A percentile compares a stretch with the other conserved stretches of the same genome.
These are phyloP conservation scores for Thunnus thynnus DNA, from an alignment of 2,113 vertebrate species.

Conservation along the genomic window DNA sequence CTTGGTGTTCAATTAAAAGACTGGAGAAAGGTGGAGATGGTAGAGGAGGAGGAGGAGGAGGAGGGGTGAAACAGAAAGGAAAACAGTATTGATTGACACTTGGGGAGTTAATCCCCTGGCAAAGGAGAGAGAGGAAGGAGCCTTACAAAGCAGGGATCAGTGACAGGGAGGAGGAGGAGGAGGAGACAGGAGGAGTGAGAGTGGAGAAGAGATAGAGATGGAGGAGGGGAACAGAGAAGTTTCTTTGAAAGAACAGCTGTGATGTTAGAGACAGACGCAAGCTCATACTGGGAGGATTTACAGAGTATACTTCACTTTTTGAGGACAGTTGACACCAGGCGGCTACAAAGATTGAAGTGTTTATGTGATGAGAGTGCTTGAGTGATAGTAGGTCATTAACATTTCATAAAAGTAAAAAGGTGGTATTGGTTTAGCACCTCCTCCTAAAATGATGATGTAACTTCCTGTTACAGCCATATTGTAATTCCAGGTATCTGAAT, in stretches of 20 bases:
- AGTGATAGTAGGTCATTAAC: background rate
- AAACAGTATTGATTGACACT: constrained; percentile 83
- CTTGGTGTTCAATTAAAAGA: constrained; percentile 37
- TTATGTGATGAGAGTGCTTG: no score
- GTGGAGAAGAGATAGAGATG: constrained; percentile 38
- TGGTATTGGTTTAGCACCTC: no score
- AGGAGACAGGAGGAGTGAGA: constrained; percentile 36
- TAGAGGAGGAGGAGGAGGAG: constrained; percentile 25
- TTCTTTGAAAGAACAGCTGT: constrained; percentile 52
- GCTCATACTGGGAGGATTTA: constrained; percentile 43
- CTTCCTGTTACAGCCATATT: no score
- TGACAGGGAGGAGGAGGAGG: constrained; percentile 61
- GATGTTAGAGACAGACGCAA: constrained; percentile 34
- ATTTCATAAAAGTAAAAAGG: background rate
- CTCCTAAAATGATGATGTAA: no score
- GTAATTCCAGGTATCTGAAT: no score
- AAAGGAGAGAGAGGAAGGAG: constrained; percentile 76
- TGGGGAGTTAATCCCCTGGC: constrained; percentile 80
- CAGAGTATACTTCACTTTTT: constrained; percentile 35
- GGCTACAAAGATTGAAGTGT: background rate
- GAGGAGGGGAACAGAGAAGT: constrained; percentile 2
- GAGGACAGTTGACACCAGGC: background rate
- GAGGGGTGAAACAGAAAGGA: constrained; percentile 54
- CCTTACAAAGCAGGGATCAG: constrained; percentile 79
- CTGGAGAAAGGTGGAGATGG: constrained; percentile 33